Evolutionary conservation across 2,888 invertebrate genomes (phyloP), one percentile per base, ranked within the genome.

Genomic region (Drosophila lutescens): DNA sequence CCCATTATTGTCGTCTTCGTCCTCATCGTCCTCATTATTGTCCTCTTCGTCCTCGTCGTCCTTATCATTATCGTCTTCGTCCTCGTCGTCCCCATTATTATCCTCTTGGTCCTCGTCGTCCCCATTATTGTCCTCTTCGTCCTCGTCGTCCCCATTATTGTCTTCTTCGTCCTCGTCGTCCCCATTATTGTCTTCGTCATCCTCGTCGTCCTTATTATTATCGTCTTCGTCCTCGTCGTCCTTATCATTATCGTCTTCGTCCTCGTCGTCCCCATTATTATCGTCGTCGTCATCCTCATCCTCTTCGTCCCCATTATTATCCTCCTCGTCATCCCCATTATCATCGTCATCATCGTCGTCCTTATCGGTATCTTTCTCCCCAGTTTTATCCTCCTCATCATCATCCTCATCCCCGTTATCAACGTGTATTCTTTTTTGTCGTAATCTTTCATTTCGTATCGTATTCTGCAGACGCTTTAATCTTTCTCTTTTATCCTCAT

Each of bases 81-180:
- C 91, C 10, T 93, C 91, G 8, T 93, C 91, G 15, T 93, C 62
- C 0, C 76, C 90, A 15, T 93, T 90, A 20, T 92, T 91, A 41
- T 93, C 91, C 10, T 92, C 86, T 50, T 93, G 90, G 10, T 92
- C 90, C 46, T 80, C 68, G 17, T 94, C 93, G 38, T 94, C 93
- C 65, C 93, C 92, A 66, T 82, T 60, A 36, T 82, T 90, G 75
- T 93, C 61, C 1, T 81, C 36, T 0, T 80, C 54, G 0, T 80
- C 50, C 0, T 80, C 61, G 0, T 78, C 56, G 0, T 77, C 58
- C 0, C 77, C 55, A 0, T 78, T 61, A 0, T 78, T 51, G 0
- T 75, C 30, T 0, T 79, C 53, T 0, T 79, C 62, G 0, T 80
- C 92, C 23, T 93, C 74, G 90, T 91, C 60, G 0, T 84, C 70